Percentiles rank a stretch among this genome's conserved stretches.
These are phyloP conservation scores for Colletes latitarsis DNA, from an alignment of 1,140 invertebrate species.

Conservation along the genomic window DNA sequence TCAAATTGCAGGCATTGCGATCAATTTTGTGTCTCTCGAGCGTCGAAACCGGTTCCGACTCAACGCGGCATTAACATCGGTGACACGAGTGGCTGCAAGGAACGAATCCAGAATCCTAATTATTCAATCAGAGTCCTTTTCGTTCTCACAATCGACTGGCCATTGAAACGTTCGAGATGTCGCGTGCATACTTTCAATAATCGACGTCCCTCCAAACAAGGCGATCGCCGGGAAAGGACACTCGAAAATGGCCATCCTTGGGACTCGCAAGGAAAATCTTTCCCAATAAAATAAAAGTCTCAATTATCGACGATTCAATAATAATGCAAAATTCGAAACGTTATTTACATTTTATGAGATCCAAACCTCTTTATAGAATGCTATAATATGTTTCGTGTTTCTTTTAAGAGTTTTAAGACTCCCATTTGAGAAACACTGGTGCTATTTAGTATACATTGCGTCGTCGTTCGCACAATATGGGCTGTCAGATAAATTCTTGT, in stretches of 20 bases:
- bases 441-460: neutral
- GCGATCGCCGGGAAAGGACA: neutral
- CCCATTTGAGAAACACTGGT: too few species aligned
- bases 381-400: too few species aligned
- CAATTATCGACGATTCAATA: too few species aligned
- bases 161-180: neutral
- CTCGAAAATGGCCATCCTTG: neutral
- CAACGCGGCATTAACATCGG: conserved; percentile 18
- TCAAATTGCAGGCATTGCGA: conserved; percentile 28
- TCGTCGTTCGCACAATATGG: neutral
- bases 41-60: conserved; percentile 36
- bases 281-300: too few species aligned
- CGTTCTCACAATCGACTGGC: neutral
- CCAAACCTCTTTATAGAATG: too few species aligned
- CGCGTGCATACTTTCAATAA: conserved; percentile 4
- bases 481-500: too few species aligned
- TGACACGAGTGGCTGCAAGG: conserved; percentile 20
- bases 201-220: neutral
- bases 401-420: too few species aligned
- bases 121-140: conserved; percentile 33
- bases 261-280: too few species aligned
- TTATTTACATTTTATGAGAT: too few species aligned
- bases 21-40: conserved; percentile 15
- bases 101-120: conserved; percentile 40
- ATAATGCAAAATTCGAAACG: too few species aligned